Evolutionary conservation across 2,888 invertebrate species (phyloP), one percentile per base, ranked within the genome.

Genomic region (Carcina quercana): DNA sequence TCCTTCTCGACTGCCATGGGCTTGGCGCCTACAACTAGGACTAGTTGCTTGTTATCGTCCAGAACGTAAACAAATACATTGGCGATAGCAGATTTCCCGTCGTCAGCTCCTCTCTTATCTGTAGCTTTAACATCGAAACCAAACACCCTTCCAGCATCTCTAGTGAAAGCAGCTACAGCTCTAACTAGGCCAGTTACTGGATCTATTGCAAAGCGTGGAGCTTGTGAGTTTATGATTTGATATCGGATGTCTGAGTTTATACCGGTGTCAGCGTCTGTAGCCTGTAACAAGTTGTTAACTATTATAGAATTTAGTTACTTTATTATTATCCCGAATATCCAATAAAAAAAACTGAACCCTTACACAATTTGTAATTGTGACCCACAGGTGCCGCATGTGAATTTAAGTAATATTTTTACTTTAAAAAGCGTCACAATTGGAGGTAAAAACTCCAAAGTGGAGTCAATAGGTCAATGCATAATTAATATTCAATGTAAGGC

Each of bases 81-180:
- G 30, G 92, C 91, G 43, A 94, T 94, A 28, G 93, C 90, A 5
- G 94, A 94, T 38, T 88, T 89, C 1, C 95, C 95, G 54, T 92
- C 91, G 53, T 93, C 92, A 25, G 91, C 91, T 1, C 95, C 95
- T 13, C 86, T 82, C 35, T 90, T 87, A 61, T 95, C 95, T 0
- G 93, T 94, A 6, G 94, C 95, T 70, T 94, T 94, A 6, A 95
- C 93, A 69, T 95, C 94, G 54, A 95, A 94, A 0, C 94, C 93
- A 55, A 91, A 94, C 24, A 95, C 91, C 42, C 89, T 86, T 1
- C 93, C 93, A 11, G 90, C 90, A 44, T 91, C 90, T 30, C 87
- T 75, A 0, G 87, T 79, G 35, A 94, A 89, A 22, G 89, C 86
- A 1, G 90, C 87, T 10, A 93, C 87, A 0, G 91, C 88, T 8